These are phyloP conservation scores for Cryptophagus acutangulus DNA, from an alignment of 2,888 invertebrate genomes.

Conservation along the genomic window DNA sequence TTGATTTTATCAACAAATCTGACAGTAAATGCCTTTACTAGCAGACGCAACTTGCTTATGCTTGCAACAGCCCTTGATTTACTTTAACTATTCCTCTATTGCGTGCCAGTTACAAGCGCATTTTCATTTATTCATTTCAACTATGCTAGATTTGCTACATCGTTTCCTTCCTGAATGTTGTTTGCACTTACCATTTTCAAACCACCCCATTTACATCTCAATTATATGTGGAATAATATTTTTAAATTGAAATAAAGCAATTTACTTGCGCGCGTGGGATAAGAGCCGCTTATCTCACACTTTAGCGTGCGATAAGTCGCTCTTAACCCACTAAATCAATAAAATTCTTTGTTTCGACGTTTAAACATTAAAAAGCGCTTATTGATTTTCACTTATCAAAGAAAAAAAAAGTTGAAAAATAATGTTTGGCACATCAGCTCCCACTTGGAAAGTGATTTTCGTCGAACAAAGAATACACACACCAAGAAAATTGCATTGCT, in stretches of 20 bases:
- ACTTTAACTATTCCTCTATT: background rate
- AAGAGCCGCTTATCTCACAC: too few relatives aligned
- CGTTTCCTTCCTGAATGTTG: slow-evolving; percentile 1
- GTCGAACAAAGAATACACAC: slow-evolving; percentile 10
- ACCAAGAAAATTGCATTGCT: slow-evolving; percentile 30
- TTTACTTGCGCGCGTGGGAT: too few relatives aligned
- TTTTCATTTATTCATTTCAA: background rate
- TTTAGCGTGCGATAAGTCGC: too few relatives aligned
- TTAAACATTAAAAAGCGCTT: too few relatives aligned
- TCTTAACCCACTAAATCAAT: too few relatives aligned
- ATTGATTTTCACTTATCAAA: background rate
- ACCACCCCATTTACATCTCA: too few relatives aligned
- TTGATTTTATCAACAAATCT: slow-evolving; percentile 41
- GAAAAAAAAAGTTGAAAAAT: background rate
- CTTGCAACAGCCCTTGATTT: background rate
- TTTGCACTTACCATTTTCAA: background rate
- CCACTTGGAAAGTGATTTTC: too few relatives aligned
- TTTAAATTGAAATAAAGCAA: too few relatives aligned
- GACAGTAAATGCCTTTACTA: slow-evolving; percentile 17
- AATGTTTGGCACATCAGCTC: too few relatives aligned
- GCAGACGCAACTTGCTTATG: background rate
- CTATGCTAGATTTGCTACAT: slow-evolving; percentile 1
- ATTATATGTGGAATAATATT: background rate
- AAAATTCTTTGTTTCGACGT: too few relatives aligned
- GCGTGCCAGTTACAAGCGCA: background rate